Conservation (phyloP, 2,888 invertebrate species). For the Hirtodrosophila duncani region DNA sequence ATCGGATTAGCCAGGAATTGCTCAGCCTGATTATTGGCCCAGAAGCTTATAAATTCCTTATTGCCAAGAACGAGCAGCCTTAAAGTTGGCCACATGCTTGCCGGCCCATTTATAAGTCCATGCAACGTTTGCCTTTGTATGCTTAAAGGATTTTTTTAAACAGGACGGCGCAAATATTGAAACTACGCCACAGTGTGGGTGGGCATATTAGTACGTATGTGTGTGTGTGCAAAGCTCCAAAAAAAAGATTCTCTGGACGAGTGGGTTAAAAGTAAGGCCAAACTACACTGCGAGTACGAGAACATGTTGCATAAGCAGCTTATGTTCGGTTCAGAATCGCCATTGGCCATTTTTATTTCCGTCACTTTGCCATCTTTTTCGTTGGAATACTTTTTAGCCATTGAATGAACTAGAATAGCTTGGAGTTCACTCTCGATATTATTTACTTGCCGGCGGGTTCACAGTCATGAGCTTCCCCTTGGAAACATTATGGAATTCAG, state of each 20-base stretch:
- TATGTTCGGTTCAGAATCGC: slow-evolving; percentile 51
- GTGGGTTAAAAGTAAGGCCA: slow-evolving; percentile 50
- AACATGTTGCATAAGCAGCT: slow-evolving; percentile 48
- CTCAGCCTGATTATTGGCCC: slow-evolving; percentile 17
- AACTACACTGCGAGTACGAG: slow-evolving; percentile 36
- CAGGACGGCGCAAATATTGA: slow-evolving; percentile 50
- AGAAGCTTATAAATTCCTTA: slow-evolving; percentile 4
- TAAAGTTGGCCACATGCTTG: slow-evolving; percentile 37
- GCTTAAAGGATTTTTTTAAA: slow-evolving; percentile 34
- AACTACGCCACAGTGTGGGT: slow-evolving; percentile 10
- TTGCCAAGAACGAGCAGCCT: neutral
- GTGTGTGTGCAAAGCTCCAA: slow-evolving; percentile 30
- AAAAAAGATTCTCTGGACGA: slow-evolving; percentile 43
- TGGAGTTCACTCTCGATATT: too few species aligned
- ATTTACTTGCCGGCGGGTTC: too few species aligned
- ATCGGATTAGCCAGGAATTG: slow-evolving; percentile 37
- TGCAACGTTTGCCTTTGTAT: slow-evolving; percentile 29
- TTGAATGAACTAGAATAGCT: too few species aligned
- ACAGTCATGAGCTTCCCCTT: too few species aligned
- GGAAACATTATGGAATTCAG: too few species aligned
- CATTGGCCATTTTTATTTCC: slow-evolving; percentile 3
- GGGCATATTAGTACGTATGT: neutral
- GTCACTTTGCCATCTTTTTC: slow-evolving; percentile 11
- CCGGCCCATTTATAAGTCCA: slow-evolving; percentile 39
- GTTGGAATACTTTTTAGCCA: slow-evolving; percentile 10